phyloP scores from a whole-genome alignment of 2,888 invertebrate genomes.

The Microplitis manilae region DNA sequence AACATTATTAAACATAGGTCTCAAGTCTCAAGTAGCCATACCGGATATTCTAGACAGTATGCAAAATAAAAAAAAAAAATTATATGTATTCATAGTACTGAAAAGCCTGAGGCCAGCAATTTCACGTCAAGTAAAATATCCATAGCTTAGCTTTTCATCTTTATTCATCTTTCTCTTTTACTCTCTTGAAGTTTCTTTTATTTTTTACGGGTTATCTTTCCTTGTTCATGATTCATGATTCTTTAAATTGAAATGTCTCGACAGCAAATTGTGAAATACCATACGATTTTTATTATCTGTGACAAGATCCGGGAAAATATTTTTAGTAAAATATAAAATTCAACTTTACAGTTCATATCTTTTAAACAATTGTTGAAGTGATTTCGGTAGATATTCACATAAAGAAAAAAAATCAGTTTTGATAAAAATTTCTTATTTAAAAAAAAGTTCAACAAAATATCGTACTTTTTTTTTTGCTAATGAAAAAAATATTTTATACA shows the following conservation, averaged over 20 bases:
- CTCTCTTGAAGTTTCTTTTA: neutral
- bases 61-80: constrained; percentile 6
- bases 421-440: no score
- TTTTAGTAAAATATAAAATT: neutral
- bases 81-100: constrained; percentile 13
- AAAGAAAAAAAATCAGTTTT: no score
- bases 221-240: neutral
- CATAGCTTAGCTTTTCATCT: constrained; percentile 21
- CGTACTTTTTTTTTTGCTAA: no score
- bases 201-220: neutral
- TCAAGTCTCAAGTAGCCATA: neutral
- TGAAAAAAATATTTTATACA: no score
- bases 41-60: constrained; percentile 7
- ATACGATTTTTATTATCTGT: neutral
- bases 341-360: no score
- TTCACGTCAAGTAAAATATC: constrained; percentile 15
- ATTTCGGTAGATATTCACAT: no score
- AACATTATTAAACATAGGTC: neutral
- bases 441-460: no score
- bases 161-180: neutral
- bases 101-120: constrained; percentile 34
- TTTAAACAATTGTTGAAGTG: no score
- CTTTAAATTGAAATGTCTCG: neutral
- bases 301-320: neutral
- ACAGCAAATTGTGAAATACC: neutral